phyloP scores from a whole-genome alignment of 1,140 invertebrate genomes.

The Zaprionus gabonicus region DNA sequence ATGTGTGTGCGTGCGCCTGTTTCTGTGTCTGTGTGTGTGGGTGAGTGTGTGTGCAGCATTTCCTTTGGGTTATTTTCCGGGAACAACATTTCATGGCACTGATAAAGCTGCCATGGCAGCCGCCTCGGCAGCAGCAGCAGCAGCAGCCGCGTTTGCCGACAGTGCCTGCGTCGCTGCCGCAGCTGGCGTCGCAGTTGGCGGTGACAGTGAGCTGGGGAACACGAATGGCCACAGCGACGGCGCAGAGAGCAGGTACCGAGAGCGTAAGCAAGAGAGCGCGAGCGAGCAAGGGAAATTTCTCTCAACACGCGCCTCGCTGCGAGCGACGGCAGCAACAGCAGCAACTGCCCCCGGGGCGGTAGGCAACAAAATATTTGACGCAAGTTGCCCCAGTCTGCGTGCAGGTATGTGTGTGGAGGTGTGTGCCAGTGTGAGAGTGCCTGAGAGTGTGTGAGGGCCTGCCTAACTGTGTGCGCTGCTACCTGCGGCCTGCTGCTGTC shows the following conservation, averaged over 20 bases:
- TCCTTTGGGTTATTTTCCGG: slow-evolving; percentile 82
- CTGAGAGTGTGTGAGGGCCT: neutral
- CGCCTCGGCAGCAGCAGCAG: slow-evolving; percentile 5
- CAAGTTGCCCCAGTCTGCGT: slow-evolving; percentile 51
- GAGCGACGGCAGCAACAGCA: slow-evolving; percentile 65
- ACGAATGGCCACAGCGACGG: slow-evolving; percentile 31
- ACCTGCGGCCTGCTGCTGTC: slow-evolving; percentile 63
- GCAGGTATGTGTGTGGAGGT: slow-evolving; percentile 6
- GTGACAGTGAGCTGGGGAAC: slow-evolving; percentile 58
- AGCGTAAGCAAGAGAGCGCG: slow-evolving; percentile 8
- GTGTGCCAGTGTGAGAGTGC: slow-evolving; percentile 5
- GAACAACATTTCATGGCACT: slow-evolving; percentile 83
- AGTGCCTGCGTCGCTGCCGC: slow-evolving; percentile 15
- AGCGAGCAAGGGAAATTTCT: slow-evolving; percentile 33
- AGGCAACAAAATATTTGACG: slow-evolving; percentile 79
- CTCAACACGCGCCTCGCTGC: slow-evolving; percentile 47
- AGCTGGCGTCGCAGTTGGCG: slow-evolving; percentile 31
- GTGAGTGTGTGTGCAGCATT: slow-evolving; percentile 67
- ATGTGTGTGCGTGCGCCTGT: slow-evolving; percentile 4
- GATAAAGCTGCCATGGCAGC: slow-evolving; percentile 84
- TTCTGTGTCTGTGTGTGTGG: slow-evolving; percentile 15
- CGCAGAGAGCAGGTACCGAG: slow-evolving; percentile 32
- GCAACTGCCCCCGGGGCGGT: slow-evolving; percentile 62
- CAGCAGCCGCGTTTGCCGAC: slow-evolving; percentile 30
- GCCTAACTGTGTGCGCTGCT: slow-evolving; percentile 16